Evolutionary conservation across 2,888 invertebrate species (phyloP).

Genomic region (Aphrophora alni): DNA sequence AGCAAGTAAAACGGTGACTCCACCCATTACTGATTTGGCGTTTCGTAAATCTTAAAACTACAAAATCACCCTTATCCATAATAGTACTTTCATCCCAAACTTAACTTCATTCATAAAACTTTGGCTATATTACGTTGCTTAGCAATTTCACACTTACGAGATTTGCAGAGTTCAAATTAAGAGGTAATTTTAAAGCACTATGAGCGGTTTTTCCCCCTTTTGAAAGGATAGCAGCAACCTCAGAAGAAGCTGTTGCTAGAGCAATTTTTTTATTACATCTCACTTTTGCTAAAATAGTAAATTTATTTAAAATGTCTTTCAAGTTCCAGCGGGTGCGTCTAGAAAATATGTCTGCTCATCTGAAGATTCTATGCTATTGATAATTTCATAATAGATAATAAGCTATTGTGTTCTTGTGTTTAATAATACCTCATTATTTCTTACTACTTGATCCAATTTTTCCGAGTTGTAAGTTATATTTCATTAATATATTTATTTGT

Average conservation of each 20-base stretch:
- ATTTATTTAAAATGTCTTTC: not conserved
- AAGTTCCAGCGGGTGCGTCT: conserved; percentile 45
- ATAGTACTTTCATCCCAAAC: too few species aligned
- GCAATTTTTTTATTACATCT: conserved; percentile 52
- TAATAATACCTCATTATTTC: not conserved
- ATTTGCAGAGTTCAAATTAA: too few species aligned
- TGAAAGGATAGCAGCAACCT: conserved; percentile 58
- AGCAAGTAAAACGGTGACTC: too few species aligned
- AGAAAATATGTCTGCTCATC: not conserved
- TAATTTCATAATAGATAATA: not conserved
- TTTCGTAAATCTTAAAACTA: too few species aligned
- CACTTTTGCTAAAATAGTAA: conserved; percentile 54
- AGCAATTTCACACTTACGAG: too few species aligned
- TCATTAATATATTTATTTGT: too few species aligned
- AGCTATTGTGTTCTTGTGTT: not conserved
- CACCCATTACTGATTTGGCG: too few species aligned
- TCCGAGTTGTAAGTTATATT: too few species aligned
- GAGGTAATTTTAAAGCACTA: conserved; percentile 43
- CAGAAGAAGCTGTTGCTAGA: conserved; percentile 56
- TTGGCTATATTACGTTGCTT: too few species aligned
- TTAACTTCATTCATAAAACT: too few species aligned
- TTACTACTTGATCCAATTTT: too few species aligned
- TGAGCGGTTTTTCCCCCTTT: conserved; percentile 55
- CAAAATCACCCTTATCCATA: too few species aligned
- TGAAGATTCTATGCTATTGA: not conserved